Evolutionary conservation across 1,140 invertebrate species (phyloP).

Genomic region (Lordiphosa collinella): DNA sequence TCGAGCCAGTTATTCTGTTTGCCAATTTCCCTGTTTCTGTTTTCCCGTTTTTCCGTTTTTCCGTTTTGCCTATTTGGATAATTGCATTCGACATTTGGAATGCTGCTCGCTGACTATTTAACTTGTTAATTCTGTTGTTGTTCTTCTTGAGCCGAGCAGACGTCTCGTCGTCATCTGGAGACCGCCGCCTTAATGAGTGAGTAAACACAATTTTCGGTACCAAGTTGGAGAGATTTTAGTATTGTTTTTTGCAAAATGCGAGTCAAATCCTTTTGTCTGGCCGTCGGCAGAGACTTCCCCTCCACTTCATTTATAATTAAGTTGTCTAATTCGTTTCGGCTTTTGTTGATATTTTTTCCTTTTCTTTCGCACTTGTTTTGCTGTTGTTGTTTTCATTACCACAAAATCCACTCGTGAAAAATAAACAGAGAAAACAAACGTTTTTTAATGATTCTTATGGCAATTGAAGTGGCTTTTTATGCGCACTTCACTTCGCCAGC

Average conservation of each 20-base stretch:
- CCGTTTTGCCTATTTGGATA: slow-evolving; percentile 40
- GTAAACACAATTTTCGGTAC: slow-evolving; percentile 47
- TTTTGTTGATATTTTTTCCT: slow-evolving; percentile 43
- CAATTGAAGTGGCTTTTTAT: slow-evolving; percentile 71
- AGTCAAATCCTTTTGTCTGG: slow-evolving; percentile 67
- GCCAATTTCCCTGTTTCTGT: neutral
- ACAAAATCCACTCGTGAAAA: slow-evolving; percentile 62
- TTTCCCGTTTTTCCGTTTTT: slow-evolving; percentile 8
- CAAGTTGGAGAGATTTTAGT: slow-evolving; percentile 24
- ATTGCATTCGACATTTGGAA: slow-evolving; percentile 60
- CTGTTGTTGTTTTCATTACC: slow-evolving; percentile 53
- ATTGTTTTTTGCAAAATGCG: slow-evolving; percentile 39
- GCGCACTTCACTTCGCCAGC: slow-evolving; percentile 47
- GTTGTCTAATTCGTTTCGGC: slow-evolving; percentile 77
- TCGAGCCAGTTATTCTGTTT: neutral
- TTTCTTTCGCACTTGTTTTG: slow-evolving; percentile 2
- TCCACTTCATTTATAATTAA: slow-evolving; percentile 76
- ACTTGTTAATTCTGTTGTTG: slow-evolving; percentile 74
- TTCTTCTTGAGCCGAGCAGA: slow-evolving; percentile 28
- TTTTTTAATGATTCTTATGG: slow-evolving; percentile 78
- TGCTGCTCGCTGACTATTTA: slow-evolving; percentile 61
- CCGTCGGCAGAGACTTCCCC: neutral
- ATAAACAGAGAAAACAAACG: slow-evolving; percentile 49
- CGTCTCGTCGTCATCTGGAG: neutral
- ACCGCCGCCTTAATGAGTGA: slow-evolving; percentile 58